Percentiles rank a stretch among this genome's conserved stretches.
phyloP scores from a whole-genome alignment of 2,888 invertebrate species.

The Cistogaster globosa region DNA sequence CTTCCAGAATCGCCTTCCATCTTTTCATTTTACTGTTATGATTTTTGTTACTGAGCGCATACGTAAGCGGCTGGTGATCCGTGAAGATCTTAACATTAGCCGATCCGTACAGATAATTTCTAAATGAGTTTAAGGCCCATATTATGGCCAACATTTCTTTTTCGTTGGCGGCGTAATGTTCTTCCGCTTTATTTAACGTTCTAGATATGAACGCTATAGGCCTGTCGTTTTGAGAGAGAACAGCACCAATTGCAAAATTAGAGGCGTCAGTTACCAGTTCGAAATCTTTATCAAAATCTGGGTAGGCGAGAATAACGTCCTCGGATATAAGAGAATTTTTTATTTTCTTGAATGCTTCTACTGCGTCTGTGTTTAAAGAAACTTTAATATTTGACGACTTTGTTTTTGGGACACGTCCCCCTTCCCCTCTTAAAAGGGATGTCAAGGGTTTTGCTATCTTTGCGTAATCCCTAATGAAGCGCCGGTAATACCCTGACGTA shows the following conservation, averaged over 20 bases:
- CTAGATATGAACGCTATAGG: conserved; percentile 50
- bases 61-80: conserved; percentile 51
- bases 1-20: conserved; percentile 54
- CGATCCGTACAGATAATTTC: conserved; percentile 46
- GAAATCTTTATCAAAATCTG: conserved; percentile 20
- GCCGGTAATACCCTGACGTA: conserved; percentile 54
- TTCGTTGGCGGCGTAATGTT: conserved; percentile 57
- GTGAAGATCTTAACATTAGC: conserved; percentile 43
- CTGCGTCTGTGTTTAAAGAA: neutral
- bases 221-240: conserved; percentile 6
- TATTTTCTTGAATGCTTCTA: neutral
- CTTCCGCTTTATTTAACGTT: conserved; percentile 47
- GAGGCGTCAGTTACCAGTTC: neutral
- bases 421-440: conserved; percentile 43
- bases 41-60: conserved; percentile 44
- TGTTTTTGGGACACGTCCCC: conserved; percentile 20
- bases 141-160: conserved; percentile 57
- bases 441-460: conserved; percentile 35
- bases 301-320: conserved; percentile 4
- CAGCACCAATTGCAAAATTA: neutral
- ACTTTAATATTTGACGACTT: neutral
- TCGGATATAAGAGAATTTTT: neutral
- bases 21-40: conserved; percentile 52
- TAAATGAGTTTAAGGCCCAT: neutral
- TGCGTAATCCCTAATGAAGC: conserved; percentile 36